phyloP scores from a whole-genome alignment of 2,888 invertebrate genomes.

The Conus canariensis region DNA sequence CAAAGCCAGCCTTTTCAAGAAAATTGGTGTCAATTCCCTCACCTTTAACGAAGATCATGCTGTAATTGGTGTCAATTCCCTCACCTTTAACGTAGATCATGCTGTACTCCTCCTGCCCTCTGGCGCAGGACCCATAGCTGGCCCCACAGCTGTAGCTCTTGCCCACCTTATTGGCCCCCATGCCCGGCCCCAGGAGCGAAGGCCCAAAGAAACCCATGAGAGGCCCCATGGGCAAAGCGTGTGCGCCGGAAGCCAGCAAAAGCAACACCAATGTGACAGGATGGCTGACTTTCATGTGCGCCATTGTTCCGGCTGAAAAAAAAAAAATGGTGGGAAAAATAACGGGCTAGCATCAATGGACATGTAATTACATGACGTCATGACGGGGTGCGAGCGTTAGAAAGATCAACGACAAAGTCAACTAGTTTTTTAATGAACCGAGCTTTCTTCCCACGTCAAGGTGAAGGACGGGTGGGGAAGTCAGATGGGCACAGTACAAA shows the following conservation, averaged over 20 bases:
- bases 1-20: too few species aligned
- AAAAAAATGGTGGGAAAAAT: neutral
- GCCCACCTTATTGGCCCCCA: neutral
- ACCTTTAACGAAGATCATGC: too few species aligned
- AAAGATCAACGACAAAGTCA: too few species aligned
- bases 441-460: too few species aligned
- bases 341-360: neutral
- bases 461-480: too few species aligned
- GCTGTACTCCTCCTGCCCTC: neutral
- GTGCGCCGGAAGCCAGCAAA: conserved; percentile 12
- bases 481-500: too few species aligned
- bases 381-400: too few species aligned
- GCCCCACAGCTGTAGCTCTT: conserved; percentile 23
- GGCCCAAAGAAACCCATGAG: conserved; percentile 3
- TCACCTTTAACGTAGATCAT: neutral
- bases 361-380: too few species aligned
- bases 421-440: too few species aligned
- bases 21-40: too few species aligned
- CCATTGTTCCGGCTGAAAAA: conserved; percentile 19
- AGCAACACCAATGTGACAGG: neutral
- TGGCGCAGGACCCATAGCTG: conserved; percentile 22
- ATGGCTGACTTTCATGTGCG: conserved; percentile 18
- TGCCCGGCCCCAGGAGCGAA: neutral
- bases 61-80: too few species aligned
- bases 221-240: conserved; percentile 17